Evolutionary conservation across 2,888 invertebrate species (phyloP), one percentile per base, ranked within the genome.

Genomic region (Plutella xylostella): DNA sequence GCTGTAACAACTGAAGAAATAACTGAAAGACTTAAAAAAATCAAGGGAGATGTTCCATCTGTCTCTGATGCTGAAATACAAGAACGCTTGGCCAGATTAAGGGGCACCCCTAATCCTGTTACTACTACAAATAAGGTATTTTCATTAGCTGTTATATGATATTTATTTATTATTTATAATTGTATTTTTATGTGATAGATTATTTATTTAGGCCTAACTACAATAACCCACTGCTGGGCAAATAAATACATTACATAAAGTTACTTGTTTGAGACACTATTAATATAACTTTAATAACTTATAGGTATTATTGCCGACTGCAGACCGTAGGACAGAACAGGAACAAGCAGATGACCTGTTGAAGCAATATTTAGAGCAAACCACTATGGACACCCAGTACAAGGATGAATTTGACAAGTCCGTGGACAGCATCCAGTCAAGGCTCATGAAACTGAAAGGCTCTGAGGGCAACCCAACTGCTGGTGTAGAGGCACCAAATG

Each of bases 321-420:
- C 82, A 14, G 90, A 91, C 55, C 77, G 79, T 35, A 85, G 90
- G 64, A 87, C 88, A 12, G 90, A 91, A 56, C 87, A 90, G 60
- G 87, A 93, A 55, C 90, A 91, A 72, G 86, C 87, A 18, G 87
- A 91, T 59, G 89, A 90, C 57, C 73, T 93, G n/a, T 62, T 93
- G 47, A 84, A 82, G 43, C 89, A 87, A 64, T 87, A 85, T 51
- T 57, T 86, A 46, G 85, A 80, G 19, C 85, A 88, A 61, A 65
- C 74, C 14, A 69, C 65, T 46, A 74, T 88, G 48, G 85, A 87
- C 42, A 61, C 66, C 22, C 67, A 71, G 48, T 82, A 82, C 40
- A 65, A 70, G 19, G 58, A 74, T 33, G 68, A 72, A 45, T 77
- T 79, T 54, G 67, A 84, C 52, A 72, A 67, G 19, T 57, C 73